These are phyloP conservation scores for Merops nubicus DNA, from an alignment of 2,113 vertebrate genomes.

Conservation along the genomic window DNA sequence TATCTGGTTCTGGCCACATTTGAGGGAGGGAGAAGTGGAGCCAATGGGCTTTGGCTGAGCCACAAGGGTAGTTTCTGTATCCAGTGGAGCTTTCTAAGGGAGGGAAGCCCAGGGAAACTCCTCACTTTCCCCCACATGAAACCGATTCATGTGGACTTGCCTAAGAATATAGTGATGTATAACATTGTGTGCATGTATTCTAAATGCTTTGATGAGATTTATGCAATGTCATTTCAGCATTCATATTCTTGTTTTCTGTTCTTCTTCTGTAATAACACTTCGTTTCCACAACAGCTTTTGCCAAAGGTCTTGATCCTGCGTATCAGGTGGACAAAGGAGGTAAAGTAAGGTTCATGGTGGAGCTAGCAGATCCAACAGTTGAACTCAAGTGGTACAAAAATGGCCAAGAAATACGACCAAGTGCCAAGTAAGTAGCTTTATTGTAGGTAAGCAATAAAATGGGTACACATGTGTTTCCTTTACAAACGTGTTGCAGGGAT, in stretches of 20 bases:
- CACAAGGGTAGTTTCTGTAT: background rate
- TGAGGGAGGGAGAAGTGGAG: background rate
- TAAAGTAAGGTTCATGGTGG: slow-evolving; percentile 90
- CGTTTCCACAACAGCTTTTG: slow-evolving; percentile 83
- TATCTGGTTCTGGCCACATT: background rate
- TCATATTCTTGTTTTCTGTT: background rate
- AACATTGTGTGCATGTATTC: background rate
- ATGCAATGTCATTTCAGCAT: background rate
- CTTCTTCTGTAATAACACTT: background rate
- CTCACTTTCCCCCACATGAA: background rate
- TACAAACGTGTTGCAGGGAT: background rate
- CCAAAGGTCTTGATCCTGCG: slow-evolving; percentile 93
- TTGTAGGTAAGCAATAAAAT: background rate
- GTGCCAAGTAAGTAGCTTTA: slow-evolving; percentile 88
- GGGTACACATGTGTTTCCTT: background rate
- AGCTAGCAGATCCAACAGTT: slow-evolving; percentile 94
- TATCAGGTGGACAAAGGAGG: slow-evolving; percentile 97
- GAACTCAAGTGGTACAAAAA: slow-evolving; percentile 99
- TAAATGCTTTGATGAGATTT: background rate
- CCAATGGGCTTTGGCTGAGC: background rate
- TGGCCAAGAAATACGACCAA: slow-evolving; percentile 94
- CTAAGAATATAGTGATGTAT: background rate
- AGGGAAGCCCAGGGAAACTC: background rate
- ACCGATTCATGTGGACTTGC: background rate
- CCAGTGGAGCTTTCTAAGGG: background rate